These are phyloP conservation scores for Orius insidiosus DNA, from an alignment of 1,140 invertebrate genomes.

Conservation along the genomic window DNA sequence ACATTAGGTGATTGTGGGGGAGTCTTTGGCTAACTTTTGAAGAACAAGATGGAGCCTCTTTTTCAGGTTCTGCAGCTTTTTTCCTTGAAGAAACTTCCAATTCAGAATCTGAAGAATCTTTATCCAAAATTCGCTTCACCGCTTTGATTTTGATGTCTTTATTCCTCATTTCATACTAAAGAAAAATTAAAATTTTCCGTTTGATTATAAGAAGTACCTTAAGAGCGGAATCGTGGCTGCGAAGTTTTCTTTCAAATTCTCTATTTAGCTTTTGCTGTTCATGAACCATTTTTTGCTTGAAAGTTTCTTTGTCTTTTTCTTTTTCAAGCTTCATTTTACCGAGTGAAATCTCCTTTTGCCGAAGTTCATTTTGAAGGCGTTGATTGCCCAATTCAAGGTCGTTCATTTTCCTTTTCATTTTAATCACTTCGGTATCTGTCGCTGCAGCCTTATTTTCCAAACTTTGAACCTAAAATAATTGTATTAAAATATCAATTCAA, in stretches of 20 bases:
- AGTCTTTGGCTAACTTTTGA: background rate
- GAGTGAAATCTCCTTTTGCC: constrained; percentile 47
- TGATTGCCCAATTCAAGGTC: constrained; percentile 35
- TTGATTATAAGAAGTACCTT: too few relatives aligned
- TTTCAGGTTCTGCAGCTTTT: background rate
- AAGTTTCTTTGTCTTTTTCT: constrained; percentile 54
- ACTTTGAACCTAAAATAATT: constrained; percentile 25
- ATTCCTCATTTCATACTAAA: constrained; percentile 31
- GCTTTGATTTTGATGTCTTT: constrained; percentile 33
- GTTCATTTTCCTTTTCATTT: constrained; percentile 28
- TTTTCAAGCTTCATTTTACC: constrained; percentile 55
- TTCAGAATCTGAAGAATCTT: constrained; percentile 15
- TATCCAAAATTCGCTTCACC: constrained; percentile 27
- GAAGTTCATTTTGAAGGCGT: constrained; percentile 38
- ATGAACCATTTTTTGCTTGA: constrained; percentile 46
- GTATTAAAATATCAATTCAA: too few relatives aligned
- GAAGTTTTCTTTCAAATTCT: constrained; percentile 44
- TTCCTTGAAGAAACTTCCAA: too few relatives aligned
- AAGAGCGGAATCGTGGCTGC: constrained; percentile 44
- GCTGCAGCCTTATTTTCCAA: constrained; percentile 27
- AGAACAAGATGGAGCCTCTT: background rate
- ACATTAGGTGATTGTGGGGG: background rate
- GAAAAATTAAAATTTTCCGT: constrained; percentile 26
- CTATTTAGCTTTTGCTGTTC: constrained; percentile 48
- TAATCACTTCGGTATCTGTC: constrained; percentile 27